Conservation (phyloP, 35 echinoderm and acorn worm genomes). For the Hemicentrotus pulcherrimus region DNA sequence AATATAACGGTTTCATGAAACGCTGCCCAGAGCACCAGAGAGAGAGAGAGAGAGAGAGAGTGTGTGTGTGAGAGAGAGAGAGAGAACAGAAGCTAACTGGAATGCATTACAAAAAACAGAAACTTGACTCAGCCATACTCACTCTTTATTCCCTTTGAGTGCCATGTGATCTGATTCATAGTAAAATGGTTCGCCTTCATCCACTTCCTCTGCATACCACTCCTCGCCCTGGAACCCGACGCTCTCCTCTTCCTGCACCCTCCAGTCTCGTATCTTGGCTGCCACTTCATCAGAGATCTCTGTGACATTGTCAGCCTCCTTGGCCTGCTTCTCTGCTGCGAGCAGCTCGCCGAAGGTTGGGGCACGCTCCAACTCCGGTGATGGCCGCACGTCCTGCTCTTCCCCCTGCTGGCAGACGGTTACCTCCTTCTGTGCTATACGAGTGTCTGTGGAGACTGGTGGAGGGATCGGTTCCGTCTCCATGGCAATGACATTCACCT, state of each 20-base stretch:
- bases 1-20: too few relatives aligned
- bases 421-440: not conserved
- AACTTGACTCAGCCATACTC: slow-evolving; percentile 46
- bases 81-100: too few relatives aligned
- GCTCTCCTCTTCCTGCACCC: slow-evolving; percentile 22
- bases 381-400: not conserved
- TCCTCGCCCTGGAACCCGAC: slow-evolving; percentile 66
- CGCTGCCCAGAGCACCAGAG: too few relatives aligned
- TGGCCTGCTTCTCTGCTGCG: not conserved
- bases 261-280: slow-evolving; percentile 27
- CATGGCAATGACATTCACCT: slow-evolving; percentile 25
- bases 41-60: too few relatives aligned
- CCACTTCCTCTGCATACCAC: slow-evolving; percentile 81
- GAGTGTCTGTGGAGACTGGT: not conserved
- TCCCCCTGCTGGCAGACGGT: too few relatives aligned
- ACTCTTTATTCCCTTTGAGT: slow-evolving; percentile 99
- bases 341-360: not conserved
- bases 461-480: not conserved
- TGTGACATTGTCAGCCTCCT: not conserved
- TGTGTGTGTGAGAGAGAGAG: too few relatives aligned
- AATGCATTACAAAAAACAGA: not conserved
- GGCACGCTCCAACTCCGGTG: not conserved
- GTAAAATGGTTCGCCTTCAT: slow-evolving; percentile 92
- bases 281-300: slow-evolving; percentile 46
- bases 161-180: slow-evolving; percentile 98